Conservation (phyloP, 2,797 vertebrate genomes). For the Paratrypauchen microcephalus region DNA sequence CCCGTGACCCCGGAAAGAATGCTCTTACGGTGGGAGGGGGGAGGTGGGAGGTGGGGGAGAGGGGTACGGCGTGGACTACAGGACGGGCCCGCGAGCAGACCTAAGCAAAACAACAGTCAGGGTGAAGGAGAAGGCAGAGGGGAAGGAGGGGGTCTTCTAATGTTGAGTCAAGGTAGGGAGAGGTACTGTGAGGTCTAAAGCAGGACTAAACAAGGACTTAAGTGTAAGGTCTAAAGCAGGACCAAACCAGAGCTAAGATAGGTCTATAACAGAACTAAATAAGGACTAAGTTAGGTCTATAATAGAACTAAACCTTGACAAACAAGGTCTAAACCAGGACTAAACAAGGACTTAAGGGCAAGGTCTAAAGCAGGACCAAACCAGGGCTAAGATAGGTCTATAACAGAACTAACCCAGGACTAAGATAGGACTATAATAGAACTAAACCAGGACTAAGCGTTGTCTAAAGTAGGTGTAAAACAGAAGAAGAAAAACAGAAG, state of each 20-base stretch:
- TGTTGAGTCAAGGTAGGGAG: conserved; percentile 2
- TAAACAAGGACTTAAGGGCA: not conserved
- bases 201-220: not conserved
- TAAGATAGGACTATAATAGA: no score
- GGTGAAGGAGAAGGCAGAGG: not conserved
- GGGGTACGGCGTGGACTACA: conserved; percentile 67
- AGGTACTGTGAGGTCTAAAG: not conserved
- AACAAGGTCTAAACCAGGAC: not conserved
- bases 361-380: not conserved
- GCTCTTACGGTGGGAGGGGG: conserved; percentile 81
- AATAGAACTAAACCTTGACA: no score
- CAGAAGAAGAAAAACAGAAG: no score
- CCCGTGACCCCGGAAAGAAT: conserved; percentile 89
- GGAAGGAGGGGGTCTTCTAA: not conserved
- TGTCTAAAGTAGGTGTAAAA: no score
- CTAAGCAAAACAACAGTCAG: conserved; percentile 45
- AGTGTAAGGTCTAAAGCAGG: not conserved
- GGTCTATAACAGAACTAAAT: no score
- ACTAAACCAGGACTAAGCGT: not conserved
- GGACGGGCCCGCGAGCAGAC: conserved; percentile 67
- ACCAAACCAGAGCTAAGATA: no score
- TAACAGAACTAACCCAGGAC: not conserved
- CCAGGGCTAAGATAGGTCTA: not conserved
- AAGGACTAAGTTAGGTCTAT: no score
- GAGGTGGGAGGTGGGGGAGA: conserved; percentile 20